phyloP scores from a whole-genome alignment of 2,888 invertebrate genomes.

The Cantharis rufa region DNA sequence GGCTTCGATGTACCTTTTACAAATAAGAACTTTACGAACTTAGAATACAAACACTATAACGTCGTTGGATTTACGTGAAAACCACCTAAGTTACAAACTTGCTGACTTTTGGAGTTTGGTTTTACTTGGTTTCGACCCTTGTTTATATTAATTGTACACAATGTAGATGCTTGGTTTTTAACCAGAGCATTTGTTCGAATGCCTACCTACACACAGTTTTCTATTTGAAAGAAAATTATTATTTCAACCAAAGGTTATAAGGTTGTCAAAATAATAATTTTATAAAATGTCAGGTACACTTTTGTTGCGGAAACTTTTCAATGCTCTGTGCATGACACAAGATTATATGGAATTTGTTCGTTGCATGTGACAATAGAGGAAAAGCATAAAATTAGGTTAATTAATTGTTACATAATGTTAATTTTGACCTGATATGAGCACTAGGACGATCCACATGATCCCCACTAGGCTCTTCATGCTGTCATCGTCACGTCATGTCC shows the following conservation, averaged over 20 bases:
- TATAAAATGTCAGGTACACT: background rate
- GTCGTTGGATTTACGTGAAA: constrained; percentile 4
- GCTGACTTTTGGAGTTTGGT: background rate
- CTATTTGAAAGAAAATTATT: background rate
- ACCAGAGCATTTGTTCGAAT: background rate
- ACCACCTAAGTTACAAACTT: background rate
- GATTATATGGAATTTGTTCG: constrained; percentile 7
- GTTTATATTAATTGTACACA: background rate
- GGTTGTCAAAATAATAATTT: background rate
- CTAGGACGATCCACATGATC: constrained; percentile 66
- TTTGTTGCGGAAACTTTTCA: background rate
- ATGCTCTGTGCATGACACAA: background rate
- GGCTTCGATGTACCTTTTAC: constrained; percentile 10
- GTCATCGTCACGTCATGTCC: constrained; percentile 61
- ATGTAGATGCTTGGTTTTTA: background rate
- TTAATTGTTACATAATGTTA: constrained; percentile 11
- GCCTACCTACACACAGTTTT: background rate
- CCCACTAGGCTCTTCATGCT: constrained; percentile 65
- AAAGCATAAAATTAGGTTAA: constrained; percentile 12
- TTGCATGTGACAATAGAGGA: constrained; percentile 14
- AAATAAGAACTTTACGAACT: constrained; percentile 17
- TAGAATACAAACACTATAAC: constrained; percentile 15
- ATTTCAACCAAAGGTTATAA: background rate
- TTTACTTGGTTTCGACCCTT: background rate
- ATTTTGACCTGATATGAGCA: constrained; percentile 62